Base-by-base conservation (phyloP, 2,888 invertebrate species). In the Hesperia comma region DNA sequence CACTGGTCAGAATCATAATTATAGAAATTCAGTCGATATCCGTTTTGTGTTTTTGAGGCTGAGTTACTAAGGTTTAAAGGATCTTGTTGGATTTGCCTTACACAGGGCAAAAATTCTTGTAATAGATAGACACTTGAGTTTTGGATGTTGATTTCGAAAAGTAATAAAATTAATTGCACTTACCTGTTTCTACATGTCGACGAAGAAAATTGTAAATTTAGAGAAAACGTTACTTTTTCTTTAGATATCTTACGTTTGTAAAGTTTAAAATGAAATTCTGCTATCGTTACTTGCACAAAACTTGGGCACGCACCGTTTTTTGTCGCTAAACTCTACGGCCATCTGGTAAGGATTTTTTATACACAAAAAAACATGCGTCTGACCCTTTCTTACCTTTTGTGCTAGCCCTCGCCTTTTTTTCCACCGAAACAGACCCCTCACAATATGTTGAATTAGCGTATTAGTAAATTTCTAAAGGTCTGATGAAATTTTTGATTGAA, bases 401-500 rank as follows among this genome's bases (percentile, higher is more conserved):
- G 82, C 87, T 87, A 80, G 88, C 88, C 91, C 89, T 83, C 81
- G 83, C 19, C 10, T 37, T 85, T 90, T 92, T 83, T 81, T 77
- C 75, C 63, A 78, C 80, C 78, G 77, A 77, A 77, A 72, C 74
- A 80, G 81, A 83, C 85, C 92, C 90, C 88, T 87, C 83, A 86
- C 91, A 92, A 90, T 90, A 91, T 90, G 86, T 88, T 86, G 88
- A 88, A 92, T 91, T 92, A 91, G 85, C 88, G 91, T 91, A 92
- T 92, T 92, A 92, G 90, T 86, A 79, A 81, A 90, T 86, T 90
- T 91, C 85, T 86, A 90, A 85, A 84, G 90, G 81, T 77, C 75
- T 85, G 90, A 91, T 90, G 92, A 90, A 90, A 84, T 89, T 91
- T 90, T 90, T 88, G 92, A 92, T 92, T 90, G 90, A 84, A 85